A percentile compares a stretch with the other conserved stretches of the same genome.
Evolutionary conservation across 2,888 invertebrate genomes (phyloP).

Genomic region (Aelia acuminata): DNA sequence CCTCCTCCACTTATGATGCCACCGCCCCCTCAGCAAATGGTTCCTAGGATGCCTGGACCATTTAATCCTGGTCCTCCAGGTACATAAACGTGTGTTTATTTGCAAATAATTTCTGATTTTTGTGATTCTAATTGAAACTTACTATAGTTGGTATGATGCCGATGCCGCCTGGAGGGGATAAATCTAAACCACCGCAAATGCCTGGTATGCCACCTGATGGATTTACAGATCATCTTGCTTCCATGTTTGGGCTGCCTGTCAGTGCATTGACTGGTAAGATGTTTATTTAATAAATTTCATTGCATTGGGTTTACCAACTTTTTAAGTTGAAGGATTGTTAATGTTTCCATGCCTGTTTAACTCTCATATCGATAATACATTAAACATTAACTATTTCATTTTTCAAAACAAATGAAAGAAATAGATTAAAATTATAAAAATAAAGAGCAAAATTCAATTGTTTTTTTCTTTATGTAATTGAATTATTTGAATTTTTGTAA

Average conservation of each 20-base stretch:
- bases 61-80: conserved; percentile 65
- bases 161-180: conserved; percentile 67
- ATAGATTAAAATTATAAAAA: neutral
- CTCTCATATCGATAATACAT: too few species aligned
- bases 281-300: neutral
- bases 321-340: too few species aligned
- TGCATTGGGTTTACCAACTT: neutral
- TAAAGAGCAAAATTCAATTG: neutral
- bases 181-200: conserved; percentile 67
- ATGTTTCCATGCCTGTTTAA: too few species aligned
- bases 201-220: conserved; percentile 60
- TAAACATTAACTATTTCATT: neutral
- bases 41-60: conserved; percentile 66
- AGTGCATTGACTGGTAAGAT: conserved; percentile 29
- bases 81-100: neutral
- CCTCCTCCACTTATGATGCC: conserved; percentile 71
- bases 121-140: neutral
- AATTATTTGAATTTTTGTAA: neutral
- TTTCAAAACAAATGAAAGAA: neutral
- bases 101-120: neutral
- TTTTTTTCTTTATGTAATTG: too few species aligned
- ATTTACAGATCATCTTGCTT: conserved; percentile 59
- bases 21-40: conserved; percentile 69
- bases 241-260: conserved; percentile 62
- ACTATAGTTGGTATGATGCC: conserved; percentile 63